Evolutionary conservation across 92 coral and sea anemone genomes (phyloP), one percentile per base, ranked within the genome.

Genomic region (Parazoanthus atlanticus): DNA sequence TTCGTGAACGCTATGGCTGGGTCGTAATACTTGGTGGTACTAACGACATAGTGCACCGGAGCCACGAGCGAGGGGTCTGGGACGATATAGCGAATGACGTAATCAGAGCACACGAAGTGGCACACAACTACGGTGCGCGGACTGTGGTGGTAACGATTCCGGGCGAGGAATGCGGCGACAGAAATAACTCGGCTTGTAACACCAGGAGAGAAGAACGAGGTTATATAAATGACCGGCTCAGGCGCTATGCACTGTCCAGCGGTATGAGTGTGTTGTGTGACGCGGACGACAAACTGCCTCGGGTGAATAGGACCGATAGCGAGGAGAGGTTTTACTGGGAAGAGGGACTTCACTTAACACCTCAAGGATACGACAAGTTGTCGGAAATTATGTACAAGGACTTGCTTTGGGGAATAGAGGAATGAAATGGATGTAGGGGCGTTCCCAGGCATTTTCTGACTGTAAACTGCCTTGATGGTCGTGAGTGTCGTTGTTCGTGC

Each of bases 1-100:
- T 70, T 12, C 82, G 84, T 40, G 67, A 83, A 34, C 94, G 90
- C 74, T 96, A 92, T 61, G 88, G 88, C 65, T 96, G 99, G 99
- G 90, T 96, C 13, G 87, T 96, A 28, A 93, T 96, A 16, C 93
- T 96, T 8, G 98, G 92, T 9, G 99, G 98, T 46, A 96, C 99
- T 3, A 96, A 96, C 76, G 99, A 96, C 89, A 90, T 96, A 36
- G 87, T 93, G 23, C 95, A 95, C 80, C 93, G 91, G 85, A 86
- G 77, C 43, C 82, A 91, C 54, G 77, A 89, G n/a, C 88, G 92
- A 23, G 89, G 65, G 74, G 93, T 90, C 93, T 95, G 96, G 96
- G 96, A 92, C 93, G 89, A 85, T 86, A 88, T 94, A 6, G 98
- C 93, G 12, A 94, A 93, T 67, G 93, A 92, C 91, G 87, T 96